Percentiles rank a stretch among this genome's conserved stretches.
Evolutionary conservation across 2,797 vertebrate species (phyloP).

Genomic region (Triplophysa yarkandensis): DNA sequence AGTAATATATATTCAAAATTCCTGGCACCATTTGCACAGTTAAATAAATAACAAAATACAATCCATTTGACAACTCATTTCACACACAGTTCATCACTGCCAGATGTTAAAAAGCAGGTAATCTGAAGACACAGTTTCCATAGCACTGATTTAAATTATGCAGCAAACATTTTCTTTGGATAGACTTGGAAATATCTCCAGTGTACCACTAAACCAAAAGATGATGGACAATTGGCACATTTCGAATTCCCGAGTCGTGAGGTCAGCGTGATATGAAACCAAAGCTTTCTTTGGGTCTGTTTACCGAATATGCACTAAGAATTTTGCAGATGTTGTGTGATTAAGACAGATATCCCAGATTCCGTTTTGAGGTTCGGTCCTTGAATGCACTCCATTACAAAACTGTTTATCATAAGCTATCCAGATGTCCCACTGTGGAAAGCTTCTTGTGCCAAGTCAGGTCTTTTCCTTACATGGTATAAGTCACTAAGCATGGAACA

Average conservation of each 20-base stretch:
- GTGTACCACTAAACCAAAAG: constrained; percentile 17
- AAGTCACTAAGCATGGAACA: constrained; percentile 62
- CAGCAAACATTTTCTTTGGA: constrained; percentile 7
- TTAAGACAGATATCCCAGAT: constrained; percentile 18
- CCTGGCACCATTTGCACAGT: neutral
- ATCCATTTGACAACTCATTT: constrained; percentile 22
- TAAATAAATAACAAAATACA: constrained; percentile 2
- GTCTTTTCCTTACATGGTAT: constrained; percentile 78
- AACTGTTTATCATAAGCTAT: constrained; percentile 64
- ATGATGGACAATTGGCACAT: constrained; percentile 38
- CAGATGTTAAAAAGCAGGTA: constrained; percentile 30
- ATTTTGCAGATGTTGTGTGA: constrained; percentile 45
- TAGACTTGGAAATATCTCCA: constrained; percentile 14
- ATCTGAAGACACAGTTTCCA: constrained; percentile 8
- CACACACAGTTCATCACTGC: constrained; percentile 24
- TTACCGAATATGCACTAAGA: constrained; percentile 27
- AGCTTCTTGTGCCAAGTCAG: constrained; percentile 66
- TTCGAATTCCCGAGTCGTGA: constrained; percentile 33
- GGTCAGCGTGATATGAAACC: constrained; percentile 36
- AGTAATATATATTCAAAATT: neutral
- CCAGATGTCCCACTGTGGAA: constrained; percentile 65
- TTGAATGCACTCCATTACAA: constrained; percentile 45
- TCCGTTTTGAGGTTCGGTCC: constrained; percentile 31
- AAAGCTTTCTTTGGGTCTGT: constrained; percentile 23
- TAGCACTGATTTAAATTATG: constrained; percentile 28